Percentiles rank a stretch among this genome's conserved stretches.
Evolutionary conservation across 30 jellyfish, hydroid and myxozoan genomes (phyloP).

Genomic region (Turritopsis rubra): DNA sequence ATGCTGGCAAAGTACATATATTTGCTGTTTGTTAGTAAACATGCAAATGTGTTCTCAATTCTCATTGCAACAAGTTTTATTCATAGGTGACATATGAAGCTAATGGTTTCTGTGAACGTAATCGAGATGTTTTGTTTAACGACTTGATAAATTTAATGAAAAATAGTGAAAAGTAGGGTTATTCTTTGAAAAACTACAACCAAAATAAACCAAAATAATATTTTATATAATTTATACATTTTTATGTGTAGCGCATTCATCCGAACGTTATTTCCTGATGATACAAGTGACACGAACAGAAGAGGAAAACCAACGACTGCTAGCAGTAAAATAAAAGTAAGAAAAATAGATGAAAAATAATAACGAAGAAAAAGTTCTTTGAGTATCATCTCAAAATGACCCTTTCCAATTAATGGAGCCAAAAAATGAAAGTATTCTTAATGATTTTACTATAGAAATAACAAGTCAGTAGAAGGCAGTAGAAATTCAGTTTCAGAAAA

Average conservation of each 20-base stretch:
- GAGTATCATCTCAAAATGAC: too few species aligned
- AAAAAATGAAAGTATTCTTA: too few species aligned
- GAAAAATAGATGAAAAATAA: too few species aligned
- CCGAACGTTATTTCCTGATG: constrained; percentile 81
- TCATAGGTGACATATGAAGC: constrained; percentile 95
- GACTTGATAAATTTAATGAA: constrained; percentile 86
- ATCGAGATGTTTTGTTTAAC: constrained; percentile 90
- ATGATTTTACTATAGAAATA: too few species aligned
- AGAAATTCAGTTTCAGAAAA: too few species aligned
- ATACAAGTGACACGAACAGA: constrained; percentile 51
- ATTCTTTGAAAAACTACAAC: neutral
- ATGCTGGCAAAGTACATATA: constrained; percentile 90
- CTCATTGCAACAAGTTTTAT: neutral
- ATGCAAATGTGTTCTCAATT: neutral
- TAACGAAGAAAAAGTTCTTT: too few species aligned
- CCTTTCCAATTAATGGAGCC: too few species aligned
- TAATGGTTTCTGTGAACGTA: constrained; percentile 94
- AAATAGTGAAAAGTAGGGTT: constrained; percentile 73
- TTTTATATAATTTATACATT: neutral
- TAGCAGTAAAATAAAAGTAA: constrained; percentile 80
- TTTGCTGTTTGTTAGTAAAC: neutral
- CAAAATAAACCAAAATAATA: neutral
- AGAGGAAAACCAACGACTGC: constrained; percentile 97
- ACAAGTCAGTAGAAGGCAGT: too few species aligned
- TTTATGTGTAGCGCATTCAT: constrained; percentile 59